phyloP scores from a whole-genome alignment of 2,113 vertebrate genomes.

The Charadrius vociferus region DNA sequence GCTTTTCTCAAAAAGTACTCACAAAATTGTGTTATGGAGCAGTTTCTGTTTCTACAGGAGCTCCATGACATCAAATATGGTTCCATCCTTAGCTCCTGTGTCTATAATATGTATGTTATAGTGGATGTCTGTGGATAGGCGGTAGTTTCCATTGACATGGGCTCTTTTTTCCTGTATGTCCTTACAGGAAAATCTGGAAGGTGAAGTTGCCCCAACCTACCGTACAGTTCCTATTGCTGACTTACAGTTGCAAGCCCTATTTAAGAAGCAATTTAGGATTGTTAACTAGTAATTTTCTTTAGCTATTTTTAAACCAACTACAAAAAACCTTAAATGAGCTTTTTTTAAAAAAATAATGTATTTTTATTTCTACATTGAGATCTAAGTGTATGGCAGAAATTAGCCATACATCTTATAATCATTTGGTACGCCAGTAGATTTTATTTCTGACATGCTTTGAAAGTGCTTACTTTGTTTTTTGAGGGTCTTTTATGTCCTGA shows the following conservation, averaged over 20 bases:
- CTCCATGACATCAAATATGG: neutral
- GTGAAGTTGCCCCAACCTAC: neutral
- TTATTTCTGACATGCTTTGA: neutral
- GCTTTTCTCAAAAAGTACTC: neutral
- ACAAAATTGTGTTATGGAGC: neutral
- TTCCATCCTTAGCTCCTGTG: neutral
- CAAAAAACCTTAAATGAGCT: neutral
- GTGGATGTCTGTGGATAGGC: neutral
- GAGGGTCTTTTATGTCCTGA: neutral
- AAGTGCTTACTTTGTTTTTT: neutral
- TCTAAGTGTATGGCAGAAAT: neutral
- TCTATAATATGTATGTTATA: neutral
- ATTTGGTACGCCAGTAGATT: neutral
- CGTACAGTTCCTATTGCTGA: neutral
- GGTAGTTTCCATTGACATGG: neutral
- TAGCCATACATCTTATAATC: neutral
- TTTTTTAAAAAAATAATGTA: neutral
- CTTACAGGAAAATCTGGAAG: neutral
- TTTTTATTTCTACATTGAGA: neutral
- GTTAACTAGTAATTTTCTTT: conserved; percentile 2
- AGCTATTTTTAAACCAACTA: no score
- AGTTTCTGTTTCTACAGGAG: neutral
- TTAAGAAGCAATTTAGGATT: conserved; percentile 3
- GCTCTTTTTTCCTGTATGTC: neutral
- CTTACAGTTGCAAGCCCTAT: neutral